Conservation (phyloP, 2,888 invertebrate genomes). For the Troglohyphantes excavatus region DNA sequence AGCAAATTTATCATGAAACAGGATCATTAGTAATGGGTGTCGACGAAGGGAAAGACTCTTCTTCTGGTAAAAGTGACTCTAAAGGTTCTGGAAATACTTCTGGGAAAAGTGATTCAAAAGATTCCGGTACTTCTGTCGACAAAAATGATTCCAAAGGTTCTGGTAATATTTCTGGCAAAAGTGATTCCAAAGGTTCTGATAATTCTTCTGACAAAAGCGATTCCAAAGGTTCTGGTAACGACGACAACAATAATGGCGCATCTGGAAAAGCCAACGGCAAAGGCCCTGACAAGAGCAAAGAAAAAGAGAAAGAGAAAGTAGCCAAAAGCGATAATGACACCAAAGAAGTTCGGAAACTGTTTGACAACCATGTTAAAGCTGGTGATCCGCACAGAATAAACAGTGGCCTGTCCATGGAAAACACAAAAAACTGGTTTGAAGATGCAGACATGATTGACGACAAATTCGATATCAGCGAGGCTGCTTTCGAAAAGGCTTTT, state of each 20-base stretch:
- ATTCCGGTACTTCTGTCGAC: too few species aligned
- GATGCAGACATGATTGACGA: neutral
- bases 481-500: neutral
- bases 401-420: neutral
- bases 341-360: neutral
- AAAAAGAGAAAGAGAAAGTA: neutral
- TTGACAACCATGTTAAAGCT: neutral
- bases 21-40: too few species aligned
- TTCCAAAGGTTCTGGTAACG: neutral
- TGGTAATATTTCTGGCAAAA: neutral
- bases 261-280: neutral
- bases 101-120: neutral
- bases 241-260: neutral
- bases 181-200: too few species aligned
- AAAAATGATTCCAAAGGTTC: too few species aligned
- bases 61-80: neutral
- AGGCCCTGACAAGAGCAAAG: neutral
- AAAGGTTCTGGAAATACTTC: too few species aligned
- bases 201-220: neutral
- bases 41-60: neutral
- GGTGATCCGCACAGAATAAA: neutral
- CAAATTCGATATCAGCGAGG: neutral
- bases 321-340: neutral
- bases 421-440: neutral
- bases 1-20: too few species aligned